Conservation (phyloP, 2,888 invertebrate species). For the Venusia cambrica region DNA sequence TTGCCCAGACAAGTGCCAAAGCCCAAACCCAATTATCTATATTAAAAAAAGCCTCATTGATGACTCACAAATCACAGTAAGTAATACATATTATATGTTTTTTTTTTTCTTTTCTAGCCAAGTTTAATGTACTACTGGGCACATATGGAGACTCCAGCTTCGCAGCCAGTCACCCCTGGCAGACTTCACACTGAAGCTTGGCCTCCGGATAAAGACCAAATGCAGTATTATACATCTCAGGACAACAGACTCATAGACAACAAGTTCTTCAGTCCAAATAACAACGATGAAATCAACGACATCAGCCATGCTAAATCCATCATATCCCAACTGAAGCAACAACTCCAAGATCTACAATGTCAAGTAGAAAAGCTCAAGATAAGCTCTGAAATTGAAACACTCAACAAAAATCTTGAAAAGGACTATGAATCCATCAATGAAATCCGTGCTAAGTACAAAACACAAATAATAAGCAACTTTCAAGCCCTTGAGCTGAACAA, state of each 20-base stretch:
- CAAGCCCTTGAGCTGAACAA: conserved; percentile 55
- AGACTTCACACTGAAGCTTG: conserved; percentile 86
- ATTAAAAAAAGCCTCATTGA: no score
- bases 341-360: conserved; percentile 61
- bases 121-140: conserved; percentile 96
- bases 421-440: conserved; percentile 43
- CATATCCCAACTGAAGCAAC: conserved; percentile 59
- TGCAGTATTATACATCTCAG: conserved; percentile 38
- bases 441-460: conserved; percentile 44
- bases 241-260: conserved; percentile 52
- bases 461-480: conserved; percentile 51
- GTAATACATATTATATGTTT: no score
- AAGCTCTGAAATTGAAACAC: conserved; percentile 55
- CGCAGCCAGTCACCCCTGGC: conserved; percentile 86
- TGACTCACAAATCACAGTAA: no score
- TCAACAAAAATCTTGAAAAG: conserved; percentile 59
- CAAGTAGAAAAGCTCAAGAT: conserved; percentile 64
- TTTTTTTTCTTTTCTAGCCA: conserved; percentile 74
- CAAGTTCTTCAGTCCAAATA: conserved; percentile 52
- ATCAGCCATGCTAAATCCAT: conserved; percentile 61
- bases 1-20: no score
- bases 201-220: conserved; percentile 82
- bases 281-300: conserved; percentile 65
- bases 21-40: no score
- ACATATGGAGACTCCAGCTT: conserved; percentile 86